Conservation (phyloP, 2,888 invertebrate genomes). For the Archips crataeganus region DNA sequence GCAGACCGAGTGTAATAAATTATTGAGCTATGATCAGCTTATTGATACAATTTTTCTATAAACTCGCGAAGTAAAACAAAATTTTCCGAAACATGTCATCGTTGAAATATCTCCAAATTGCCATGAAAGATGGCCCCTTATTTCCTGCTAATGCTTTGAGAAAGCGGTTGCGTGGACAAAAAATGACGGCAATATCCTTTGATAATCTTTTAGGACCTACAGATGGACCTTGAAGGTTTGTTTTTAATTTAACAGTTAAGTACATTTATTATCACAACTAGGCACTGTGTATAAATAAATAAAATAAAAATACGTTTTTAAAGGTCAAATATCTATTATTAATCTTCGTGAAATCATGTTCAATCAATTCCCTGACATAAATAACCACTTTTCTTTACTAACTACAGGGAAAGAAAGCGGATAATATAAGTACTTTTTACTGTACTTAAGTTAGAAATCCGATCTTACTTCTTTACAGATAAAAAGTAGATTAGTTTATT, state of each 20-base stretch:
- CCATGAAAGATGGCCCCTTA: slow-evolving; percentile 11
- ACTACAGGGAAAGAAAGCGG: too few species aligned
- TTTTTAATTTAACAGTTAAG: background rate
- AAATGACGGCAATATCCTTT: slow-evolving; percentile 30
- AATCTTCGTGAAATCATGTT: too few species aligned
- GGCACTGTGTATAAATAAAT: too few species aligned
- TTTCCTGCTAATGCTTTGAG: slow-evolving; percentile 13
- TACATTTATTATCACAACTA: too few species aligned
- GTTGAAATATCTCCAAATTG: background rate
- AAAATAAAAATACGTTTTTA: too few species aligned
- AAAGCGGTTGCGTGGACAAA: slow-evolving; percentile 17
- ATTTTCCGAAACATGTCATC: background rate
- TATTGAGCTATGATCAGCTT: background rate
- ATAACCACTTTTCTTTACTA: too few species aligned
- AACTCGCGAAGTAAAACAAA: background rate
- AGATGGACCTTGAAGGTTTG: background rate
- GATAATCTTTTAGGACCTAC: slow-evolving; percentile 4
- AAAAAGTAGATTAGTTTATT: too few species aligned
- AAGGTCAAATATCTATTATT: too few species aligned
- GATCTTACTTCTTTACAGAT: too few species aligned
- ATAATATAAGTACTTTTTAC: too few species aligned
- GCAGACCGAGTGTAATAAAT: background rate
- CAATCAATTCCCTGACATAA: too few species aligned
- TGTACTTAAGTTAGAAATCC: too few species aligned
- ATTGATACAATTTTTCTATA: background rate